These are phyloP conservation scores for Actias luna DNA, from an alignment of 2,888 invertebrate genomes.

Conservation along the genomic window DNA sequence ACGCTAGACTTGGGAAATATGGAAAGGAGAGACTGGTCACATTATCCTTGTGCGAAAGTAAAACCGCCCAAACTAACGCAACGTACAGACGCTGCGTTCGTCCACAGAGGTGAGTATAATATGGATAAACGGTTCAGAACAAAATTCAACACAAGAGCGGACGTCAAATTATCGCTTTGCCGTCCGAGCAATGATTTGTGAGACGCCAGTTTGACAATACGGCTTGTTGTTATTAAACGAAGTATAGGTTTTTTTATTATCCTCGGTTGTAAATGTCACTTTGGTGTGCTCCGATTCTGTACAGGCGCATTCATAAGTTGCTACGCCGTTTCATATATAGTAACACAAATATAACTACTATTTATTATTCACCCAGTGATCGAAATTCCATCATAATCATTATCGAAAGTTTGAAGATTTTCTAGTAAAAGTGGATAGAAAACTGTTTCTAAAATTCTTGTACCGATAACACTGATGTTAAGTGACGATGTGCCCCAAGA, in stretches of 20 bases:
- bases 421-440: no score
- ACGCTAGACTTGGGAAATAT: no score
- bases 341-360: no score
- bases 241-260: slow-evolving; percentile 11
- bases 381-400: no score
- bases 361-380: no score
- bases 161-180: slow-evolving; percentile 22
- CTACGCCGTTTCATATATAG: not conserved
- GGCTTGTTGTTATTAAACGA: slow-evolving; percentile 25
- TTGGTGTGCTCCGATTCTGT: slow-evolving; percentile 9
- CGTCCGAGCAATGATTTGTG: slow-evolving; percentile 32
- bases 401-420: no score
- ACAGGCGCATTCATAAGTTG: not conserved
- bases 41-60: not conserved
- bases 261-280: slow-evolving; percentile 30
- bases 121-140: not conserved
- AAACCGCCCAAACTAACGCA: not conserved
- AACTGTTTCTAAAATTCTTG: no score
- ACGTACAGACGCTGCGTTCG: not conserved
- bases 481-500: no score
- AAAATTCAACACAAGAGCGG: slow-evolving; percentile 9
- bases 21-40: no score
- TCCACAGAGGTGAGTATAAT: not conserved
- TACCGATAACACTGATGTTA: no score
- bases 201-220: slow-evolving; percentile 27